phyloP scores from a whole-genome alignment of 1,140 invertebrate genomes.

The Ceratina calcarata region DNA sequence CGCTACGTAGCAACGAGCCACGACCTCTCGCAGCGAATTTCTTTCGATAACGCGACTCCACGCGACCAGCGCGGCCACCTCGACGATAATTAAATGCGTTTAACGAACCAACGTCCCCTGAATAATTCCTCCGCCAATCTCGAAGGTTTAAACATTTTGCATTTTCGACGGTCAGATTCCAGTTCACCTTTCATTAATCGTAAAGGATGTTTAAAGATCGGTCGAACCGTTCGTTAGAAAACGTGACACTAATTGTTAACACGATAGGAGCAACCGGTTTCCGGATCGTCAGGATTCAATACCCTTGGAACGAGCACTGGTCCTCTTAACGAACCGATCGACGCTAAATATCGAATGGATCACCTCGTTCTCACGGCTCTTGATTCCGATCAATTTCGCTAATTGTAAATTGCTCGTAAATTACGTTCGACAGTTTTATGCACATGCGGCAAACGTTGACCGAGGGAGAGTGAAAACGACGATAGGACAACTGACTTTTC shows the following conservation, averaged over 20 bases:
- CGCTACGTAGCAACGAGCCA: slow-evolving; percentile 44
- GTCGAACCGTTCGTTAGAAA: slow-evolving; percentile 16
- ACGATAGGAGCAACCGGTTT: slow-evolving; percentile 2
- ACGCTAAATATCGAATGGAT: background rate
- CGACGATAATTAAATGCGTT: too few relatives aligned
- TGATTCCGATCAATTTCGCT: background rate
- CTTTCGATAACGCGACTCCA: slow-evolving; percentile 59
- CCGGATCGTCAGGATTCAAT: background rate
- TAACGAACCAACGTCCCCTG: too few relatives aligned
- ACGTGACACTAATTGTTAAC: slow-evolving; percentile 36
- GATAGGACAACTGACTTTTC: too few relatives aligned
- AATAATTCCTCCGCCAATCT: background rate
- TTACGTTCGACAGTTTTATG: too few relatives aligned
- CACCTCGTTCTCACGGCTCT: background rate
- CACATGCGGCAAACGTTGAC: too few relatives aligned
- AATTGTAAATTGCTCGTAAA: too few relatives aligned
- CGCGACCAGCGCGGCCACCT: too few relatives aligned
- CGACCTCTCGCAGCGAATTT: slow-evolving; percentile 53
- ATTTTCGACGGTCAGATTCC: background rate
- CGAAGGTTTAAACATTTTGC: background rate
- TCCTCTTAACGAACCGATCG: background rate
- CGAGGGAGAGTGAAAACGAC: too few relatives aligned
- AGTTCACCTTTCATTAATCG: slow-evolving; percentile 18
- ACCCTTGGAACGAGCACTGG: background rate
- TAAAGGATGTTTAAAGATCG: slow-evolving; percentile 37